phyloP scores from a whole-genome alignment of 2,113 vertebrate genomes.

The Dromiciops gliroides region DNA sequence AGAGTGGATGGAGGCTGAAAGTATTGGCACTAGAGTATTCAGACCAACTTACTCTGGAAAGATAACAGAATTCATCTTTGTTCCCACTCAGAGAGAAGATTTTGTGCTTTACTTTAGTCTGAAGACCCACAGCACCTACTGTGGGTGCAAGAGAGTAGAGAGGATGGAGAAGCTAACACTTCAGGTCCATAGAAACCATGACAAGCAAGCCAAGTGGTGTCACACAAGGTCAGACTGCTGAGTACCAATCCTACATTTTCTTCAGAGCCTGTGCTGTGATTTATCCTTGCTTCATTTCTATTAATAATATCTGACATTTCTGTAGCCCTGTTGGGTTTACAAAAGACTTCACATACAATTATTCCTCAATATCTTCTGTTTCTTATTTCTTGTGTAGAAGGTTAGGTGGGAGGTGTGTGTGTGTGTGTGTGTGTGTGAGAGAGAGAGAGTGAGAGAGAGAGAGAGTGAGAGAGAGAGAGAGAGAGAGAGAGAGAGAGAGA shows the following conservation, averaged over 20 bases:
- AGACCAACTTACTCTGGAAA: constrained; percentile 59
- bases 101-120: constrained; percentile 64
- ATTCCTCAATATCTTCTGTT: neutral
- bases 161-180: constrained; percentile 20
- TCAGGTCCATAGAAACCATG: constrained; percentile 43
- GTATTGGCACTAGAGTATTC: constrained; percentile 49
- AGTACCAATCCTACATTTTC: constrained; percentile 44
- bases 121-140: constrained; percentile 51
- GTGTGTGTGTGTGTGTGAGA: neutral
- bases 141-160: constrained; percentile 58
- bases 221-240: constrained; percentile 56
- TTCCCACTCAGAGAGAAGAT: constrained; percentile 74
- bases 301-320: neutral
- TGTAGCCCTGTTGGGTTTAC: neutral
- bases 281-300: constrained; percentile 49
- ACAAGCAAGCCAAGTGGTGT: neutral
- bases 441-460: no score
- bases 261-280: constrained; percentile 50
- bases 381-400: neutral
- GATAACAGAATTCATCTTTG: constrained; percentile 68
- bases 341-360: neutral
- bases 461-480: no score
- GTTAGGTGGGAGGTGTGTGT: neutral
- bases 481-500: no score
- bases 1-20: constrained; percentile 29